Evolutionary conservation across 2,888 invertebrate species (phyloP), one percentile per base, ranked within the genome.

Genomic region (Harmothoe impar): DNA sequence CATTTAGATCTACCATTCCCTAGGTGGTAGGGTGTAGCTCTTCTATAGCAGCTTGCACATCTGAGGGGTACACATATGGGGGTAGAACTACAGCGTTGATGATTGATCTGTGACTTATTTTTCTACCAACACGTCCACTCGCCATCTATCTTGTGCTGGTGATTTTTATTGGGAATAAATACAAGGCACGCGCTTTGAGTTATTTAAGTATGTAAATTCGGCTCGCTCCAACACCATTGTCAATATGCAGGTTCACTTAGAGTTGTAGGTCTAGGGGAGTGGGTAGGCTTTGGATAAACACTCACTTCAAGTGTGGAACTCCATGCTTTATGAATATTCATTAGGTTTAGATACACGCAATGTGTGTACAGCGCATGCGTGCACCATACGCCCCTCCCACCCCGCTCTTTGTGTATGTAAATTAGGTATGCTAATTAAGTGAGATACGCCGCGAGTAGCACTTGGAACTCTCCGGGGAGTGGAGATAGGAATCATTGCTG

Each of bases 141-240:
- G 62, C 62, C 7, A 62, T 62, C 62, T 62, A 62, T 62, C 20
- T 62, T 62, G 62, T 62, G 62, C 62, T 43, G 62, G 23, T 62
- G 62, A 62, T 62, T 62, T 62, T 62, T 62, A 62, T 62, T 62
- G 72, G 1, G 72, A 3, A 72, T 72, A 17, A 72, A 72, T 72
- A 72, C 72, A 72, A 29, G 72, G 3, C 5, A 25, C 23, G 20
- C 62, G 20, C n/a, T 20, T 15, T 31, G 31, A 72, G 72, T 31
- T 72, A 29, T 72, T 72, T 17, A 72, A 25, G 31, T 72, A 29
- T 72, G 72, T 72, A 29, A 72, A 72, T 72, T 20, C n/a, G 0
- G 72, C 25, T 72, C 20, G 7, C 72, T 31, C 15, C 29, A 3
- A 62, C n/a, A 62, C 62, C 62, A 20, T n/a, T 72, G 72, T 72